Evolutionary conservation across 2,888 invertebrate genomes (phyloP), one percentile per base, ranked within the genome.

Genomic region (Pheosia gnoma): DNA sequence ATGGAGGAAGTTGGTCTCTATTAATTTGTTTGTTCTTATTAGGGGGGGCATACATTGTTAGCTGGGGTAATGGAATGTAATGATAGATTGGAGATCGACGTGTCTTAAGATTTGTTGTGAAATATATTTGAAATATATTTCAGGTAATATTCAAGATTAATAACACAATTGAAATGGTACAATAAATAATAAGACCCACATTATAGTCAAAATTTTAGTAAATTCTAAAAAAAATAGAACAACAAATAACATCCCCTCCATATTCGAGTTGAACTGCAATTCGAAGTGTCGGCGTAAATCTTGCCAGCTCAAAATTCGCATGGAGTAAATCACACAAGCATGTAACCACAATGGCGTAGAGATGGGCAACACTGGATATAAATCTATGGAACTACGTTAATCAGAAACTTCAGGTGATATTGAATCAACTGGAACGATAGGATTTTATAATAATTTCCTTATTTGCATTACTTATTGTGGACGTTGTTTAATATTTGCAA

Each of bases 1-100:
- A 66, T 58, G 63, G 60, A 51, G 57, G 53, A 53, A 11, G 55
- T 54, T 59, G 56, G 64, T 52, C 62, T 13, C 66, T 63, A 68
- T 67, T 67, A 68, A 59, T 59, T 60, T 61, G 61, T 66, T 66
- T 64, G 63, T 51, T 51, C 39, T 38, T 47, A 37, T n/a, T 41
- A 5, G 49, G 51, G 13, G 56, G 11, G 25, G 49, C 25, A 37
- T 53, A 37, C 4, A 53, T 51, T 25, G 51, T 51, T 37, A 4
- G 53, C 11, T 10, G 53, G 37, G 38, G 10, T 53, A 38, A 53
- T 36, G 53, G 38, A 53, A 53, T 53, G 0, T 53, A 38, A 53
- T 53, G 37, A 37, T 37, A 10, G 36, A 53, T 53, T 11, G 10
- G 53, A 53, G 37, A 53, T 53, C 37, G 5, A 10, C 51, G 8